Conservation (phyloP, 2,888 invertebrate species). For the Helicoverpa assulta region DNA sequence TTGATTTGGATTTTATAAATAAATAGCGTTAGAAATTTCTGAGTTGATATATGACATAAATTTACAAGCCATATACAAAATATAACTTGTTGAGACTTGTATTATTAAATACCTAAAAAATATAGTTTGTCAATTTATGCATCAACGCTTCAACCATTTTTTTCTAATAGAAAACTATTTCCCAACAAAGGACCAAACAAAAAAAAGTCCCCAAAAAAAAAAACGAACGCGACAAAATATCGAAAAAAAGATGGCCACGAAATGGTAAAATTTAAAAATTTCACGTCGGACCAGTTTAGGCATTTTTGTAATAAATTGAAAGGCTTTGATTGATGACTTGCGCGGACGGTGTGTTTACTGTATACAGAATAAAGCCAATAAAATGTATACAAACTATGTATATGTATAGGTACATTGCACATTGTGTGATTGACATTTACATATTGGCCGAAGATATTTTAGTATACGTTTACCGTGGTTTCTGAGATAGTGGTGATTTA, state of each 20-base stretch:
- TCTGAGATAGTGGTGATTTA: conserved; percentile 44
- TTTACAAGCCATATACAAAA: too few relatives aligned
- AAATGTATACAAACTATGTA: conserved; percentile 44
- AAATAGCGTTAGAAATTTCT: too few relatives aligned
- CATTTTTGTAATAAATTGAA: conserved; percentile 80
- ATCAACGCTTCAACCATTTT: neutral
- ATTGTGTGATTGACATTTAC: conserved; percentile 63
- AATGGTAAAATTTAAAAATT: conserved; percentile 60
- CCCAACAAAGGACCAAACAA: conserved; percentile 3
- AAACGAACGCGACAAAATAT: conserved; percentile 28
- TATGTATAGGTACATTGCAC: conserved; percentile 61
- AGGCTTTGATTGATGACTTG: conserved; percentile 76
- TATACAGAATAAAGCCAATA: conserved; percentile 66
- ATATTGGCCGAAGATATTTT: conserved; percentile 58
- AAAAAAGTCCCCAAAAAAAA: conserved; percentile 13
- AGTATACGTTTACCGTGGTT: conserved; percentile 42
- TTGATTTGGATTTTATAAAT: too few relatives aligned
- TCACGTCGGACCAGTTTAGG: conserved; percentile 69
- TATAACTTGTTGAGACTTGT: too few relatives aligned
- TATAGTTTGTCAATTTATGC: too few relatives aligned
- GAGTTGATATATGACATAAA: too few relatives aligned
- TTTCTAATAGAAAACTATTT: neutral
- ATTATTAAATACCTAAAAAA: too few relatives aligned
- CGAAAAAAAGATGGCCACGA: conserved; percentile 34
- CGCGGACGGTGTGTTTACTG: conserved; percentile 54